Conservation (phyloP, 1,140 invertebrate genomes). For the Phenacoccus solenopsis region DNA sequence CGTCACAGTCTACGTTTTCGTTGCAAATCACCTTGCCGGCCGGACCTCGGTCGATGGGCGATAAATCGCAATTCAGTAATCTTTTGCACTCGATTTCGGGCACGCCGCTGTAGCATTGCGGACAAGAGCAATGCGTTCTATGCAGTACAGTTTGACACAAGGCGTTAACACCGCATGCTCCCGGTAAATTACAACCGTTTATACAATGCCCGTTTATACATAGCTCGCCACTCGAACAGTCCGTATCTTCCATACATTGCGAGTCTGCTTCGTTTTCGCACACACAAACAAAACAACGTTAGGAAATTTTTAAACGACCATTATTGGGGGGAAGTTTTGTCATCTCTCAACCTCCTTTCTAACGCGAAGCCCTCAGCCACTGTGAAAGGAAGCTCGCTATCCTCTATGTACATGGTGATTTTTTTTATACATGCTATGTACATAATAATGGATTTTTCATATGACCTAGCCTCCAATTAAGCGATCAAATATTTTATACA, state of each 20-base stretch:
- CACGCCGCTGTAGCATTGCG: constrained; percentile 70
- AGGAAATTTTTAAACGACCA: not conserved
- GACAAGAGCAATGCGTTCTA: constrained; percentile 69
- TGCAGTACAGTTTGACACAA: constrained; percentile 71
- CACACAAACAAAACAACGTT: not conserved
- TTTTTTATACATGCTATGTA: not conserved
- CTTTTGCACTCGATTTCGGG: constrained; percentile 52
- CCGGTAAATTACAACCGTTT: constrained; percentile 75
- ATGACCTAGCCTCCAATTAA: no score
- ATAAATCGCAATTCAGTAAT: not conserved
- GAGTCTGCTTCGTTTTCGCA: constrained; percentile 45
- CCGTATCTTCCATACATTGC: constrained; percentile 77
- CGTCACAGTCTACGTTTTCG: not conserved
- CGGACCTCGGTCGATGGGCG: not conserved
- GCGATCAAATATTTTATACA: no score
- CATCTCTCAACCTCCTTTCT: not conserved
- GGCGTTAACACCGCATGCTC: constrained; percentile 77
- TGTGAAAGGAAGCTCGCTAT: not conserved
- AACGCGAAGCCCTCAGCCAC: not conserved
- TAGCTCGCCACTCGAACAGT: constrained; percentile 79
- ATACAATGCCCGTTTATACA: constrained; percentile 75
- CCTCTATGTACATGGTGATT: not conserved
- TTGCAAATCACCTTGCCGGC: not conserved
- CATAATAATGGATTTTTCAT: not conserved
- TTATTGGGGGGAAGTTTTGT: not conserved